Conservation (phyloP, 2,113 vertebrate genomes). For the Stegostoma tigrinum region DNA sequence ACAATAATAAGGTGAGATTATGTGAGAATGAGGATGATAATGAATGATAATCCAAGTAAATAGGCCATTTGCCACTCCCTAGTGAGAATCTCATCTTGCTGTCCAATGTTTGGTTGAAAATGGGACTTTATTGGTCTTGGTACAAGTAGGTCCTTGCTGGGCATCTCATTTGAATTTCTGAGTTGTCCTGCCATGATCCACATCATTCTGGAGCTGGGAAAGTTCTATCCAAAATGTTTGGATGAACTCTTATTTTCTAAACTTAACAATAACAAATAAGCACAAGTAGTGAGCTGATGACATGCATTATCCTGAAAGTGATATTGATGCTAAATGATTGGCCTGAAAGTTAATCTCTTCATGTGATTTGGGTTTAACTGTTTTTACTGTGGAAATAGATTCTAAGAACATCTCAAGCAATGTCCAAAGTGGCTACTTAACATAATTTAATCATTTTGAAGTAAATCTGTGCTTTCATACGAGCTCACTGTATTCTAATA, state of each 20-base stretch:
- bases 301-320: background rate
- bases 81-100: too few relatives aligned
- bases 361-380: background rate
- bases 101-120: too few relatives aligned
- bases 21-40: too few relatives aligned
- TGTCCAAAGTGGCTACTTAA: background rate
- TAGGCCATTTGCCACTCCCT: too few relatives aligned
- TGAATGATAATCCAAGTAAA: too few relatives aligned
- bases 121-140: too few relatives aligned
- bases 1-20: too few relatives aligned
- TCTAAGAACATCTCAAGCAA: background rate
- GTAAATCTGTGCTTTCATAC: background rate
- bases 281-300: background rate
- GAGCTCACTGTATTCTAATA: background rate
- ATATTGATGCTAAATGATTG: background rate
- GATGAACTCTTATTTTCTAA: background rate
- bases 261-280: background rate
- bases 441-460: background rate
- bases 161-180: too few relatives aligned
- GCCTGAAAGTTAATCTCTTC: background rate
- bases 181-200: too few relatives aligned
- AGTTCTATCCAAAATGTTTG: background rate
- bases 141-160: too few relatives aligned
- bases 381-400: background rate
- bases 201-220: too few relatives aligned